phyloP scores from a whole-genome alignment of 2,797 vertebrate species.

The Tokudaia tokunoshimensis region DNA sequence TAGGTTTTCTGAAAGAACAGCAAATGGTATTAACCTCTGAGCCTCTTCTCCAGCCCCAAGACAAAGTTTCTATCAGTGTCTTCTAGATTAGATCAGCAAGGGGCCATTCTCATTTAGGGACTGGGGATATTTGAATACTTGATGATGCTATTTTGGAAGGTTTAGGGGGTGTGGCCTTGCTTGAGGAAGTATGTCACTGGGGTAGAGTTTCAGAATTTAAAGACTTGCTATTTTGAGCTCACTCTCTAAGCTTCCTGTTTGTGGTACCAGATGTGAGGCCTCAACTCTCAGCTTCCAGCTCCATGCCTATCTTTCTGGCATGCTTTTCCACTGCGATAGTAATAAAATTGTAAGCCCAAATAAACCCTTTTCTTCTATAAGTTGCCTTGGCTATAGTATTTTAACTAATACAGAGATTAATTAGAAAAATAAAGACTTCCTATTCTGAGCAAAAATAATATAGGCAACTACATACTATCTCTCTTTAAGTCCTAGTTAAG shows the following conservation, averaged over 20 bases:
- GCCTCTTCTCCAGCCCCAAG: not conserved
- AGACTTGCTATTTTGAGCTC: not conserved
- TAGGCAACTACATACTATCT: not conserved
- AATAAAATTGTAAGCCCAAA: not conserved
- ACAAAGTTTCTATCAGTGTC: not conserved
- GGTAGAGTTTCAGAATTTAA: not conserved
- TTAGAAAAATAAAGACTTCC: slow-evolving; percentile 17
- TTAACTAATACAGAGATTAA: not conserved
- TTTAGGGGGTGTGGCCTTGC: not conserved
- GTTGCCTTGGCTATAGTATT: not conserved
- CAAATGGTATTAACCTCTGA: not conserved
- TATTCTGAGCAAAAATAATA: not conserved
- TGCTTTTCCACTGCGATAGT: not conserved
- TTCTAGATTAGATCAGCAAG: slow-evolving; percentile 14
- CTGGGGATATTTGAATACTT: not conserved
- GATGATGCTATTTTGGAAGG: not conserved
- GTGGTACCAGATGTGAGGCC: not conserved
- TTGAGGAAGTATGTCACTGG: not conserved
- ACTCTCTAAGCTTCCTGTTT: not conserved
- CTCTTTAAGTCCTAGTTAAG: not conserved
- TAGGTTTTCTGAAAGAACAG: not conserved
- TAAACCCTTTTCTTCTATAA: not conserved
- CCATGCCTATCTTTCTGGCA: not conserved
- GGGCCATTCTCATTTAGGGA: not conserved
- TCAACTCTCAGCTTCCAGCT: not conserved